A percentile compares a stretch with the other conserved stretches of the same genome.
phyloP scores from a whole-genome alignment of 1,140 invertebrate species.

The Pseudachorutes palmiensis region DNA sequence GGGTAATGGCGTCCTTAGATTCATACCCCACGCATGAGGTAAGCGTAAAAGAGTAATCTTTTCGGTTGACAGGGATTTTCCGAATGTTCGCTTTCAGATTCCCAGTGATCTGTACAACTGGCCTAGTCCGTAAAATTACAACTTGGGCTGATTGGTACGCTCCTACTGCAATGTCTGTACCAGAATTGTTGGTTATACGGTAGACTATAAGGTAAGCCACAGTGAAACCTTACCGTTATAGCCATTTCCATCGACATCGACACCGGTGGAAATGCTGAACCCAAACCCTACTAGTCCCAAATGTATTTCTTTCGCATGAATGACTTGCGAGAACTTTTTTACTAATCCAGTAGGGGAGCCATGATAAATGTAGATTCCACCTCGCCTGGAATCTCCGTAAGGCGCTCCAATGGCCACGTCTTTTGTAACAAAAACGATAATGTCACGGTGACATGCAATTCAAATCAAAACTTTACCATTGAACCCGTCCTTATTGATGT shows the following conservation, averaged over 20 bases:
- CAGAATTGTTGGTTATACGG: constrained; percentile 8
- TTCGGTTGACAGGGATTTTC: background rate
- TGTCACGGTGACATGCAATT: constrained; percentile 11
- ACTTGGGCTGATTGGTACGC: constrained; percentile 39
- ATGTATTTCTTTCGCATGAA: constrained; percentile 16
- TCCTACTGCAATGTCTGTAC: constrained; percentile 39
- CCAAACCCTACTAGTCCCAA: constrained; percentile 41
- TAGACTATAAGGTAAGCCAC: background rate
- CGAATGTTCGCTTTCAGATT: background rate
- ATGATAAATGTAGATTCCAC: constrained; percentile 51
- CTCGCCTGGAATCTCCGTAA: constrained; percentile 46
- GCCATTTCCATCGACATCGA: constrained; percentile 46
- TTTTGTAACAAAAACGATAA: constrained; percentile 33
- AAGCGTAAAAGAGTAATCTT: background rate
- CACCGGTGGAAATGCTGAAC: constrained; percentile 42
- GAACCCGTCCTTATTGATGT: constrained; percentile 48
- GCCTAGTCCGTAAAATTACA: constrained; percentile 34
- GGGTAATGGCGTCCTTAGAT: background rate
- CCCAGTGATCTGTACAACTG: constrained; percentile 26
- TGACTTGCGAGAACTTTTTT: constrained; percentile 14
- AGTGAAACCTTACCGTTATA: constrained; percentile 42
- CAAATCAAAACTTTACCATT: constrained; percentile 41
- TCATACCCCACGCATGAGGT: background rate
- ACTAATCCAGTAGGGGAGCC: constrained; percentile 39
- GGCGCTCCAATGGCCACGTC: constrained; percentile 50